phyloP scores from a whole-genome alignment of 2,113 vertebrate species.

The Pelecanus crispus region DNA sequence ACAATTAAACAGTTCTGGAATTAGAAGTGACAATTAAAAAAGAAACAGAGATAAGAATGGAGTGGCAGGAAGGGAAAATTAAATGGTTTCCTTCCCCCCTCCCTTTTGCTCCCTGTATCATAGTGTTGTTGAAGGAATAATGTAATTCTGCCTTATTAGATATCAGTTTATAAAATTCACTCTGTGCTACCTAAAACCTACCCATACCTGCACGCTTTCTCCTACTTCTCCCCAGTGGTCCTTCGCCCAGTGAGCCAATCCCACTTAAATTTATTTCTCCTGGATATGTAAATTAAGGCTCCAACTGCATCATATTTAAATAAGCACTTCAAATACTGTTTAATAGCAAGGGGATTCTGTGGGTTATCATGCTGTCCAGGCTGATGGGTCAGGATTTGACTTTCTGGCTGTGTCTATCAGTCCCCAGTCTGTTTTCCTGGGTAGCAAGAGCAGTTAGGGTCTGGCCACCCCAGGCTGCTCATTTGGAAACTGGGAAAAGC shows the following conservation, averaged over 20 bases:
- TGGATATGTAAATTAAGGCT: not conserved
- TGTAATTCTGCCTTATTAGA: not conserved
- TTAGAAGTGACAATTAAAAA: not conserved
- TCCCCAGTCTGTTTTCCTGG: not conserved
- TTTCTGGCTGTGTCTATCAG: not conserved
- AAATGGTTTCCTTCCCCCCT: not conserved
- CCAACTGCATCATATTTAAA: not conserved
- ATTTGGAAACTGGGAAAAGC: not conserved
- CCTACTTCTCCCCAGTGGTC: not conserved
- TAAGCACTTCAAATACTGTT: not conserved
- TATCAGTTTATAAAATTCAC: not conserved
- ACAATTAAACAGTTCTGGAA: not conserved
- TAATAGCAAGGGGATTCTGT: not conserved
- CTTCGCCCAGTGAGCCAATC: not conserved
- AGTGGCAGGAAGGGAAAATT: not conserved
- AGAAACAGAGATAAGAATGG: not conserved
- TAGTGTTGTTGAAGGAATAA: not conserved
- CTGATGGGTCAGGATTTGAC: not conserved
- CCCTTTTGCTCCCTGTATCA: not conserved
- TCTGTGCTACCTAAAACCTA: not conserved
- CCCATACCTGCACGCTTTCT: rapidly evolving
- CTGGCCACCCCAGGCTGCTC: not conserved
- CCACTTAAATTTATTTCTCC: not conserved
- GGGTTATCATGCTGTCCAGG: not conserved
- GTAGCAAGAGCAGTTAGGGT: not conserved